phyloP scores from a whole-genome alignment of 2,888 invertebrate genomes.

The Pristionchus exspectatus region DNA sequence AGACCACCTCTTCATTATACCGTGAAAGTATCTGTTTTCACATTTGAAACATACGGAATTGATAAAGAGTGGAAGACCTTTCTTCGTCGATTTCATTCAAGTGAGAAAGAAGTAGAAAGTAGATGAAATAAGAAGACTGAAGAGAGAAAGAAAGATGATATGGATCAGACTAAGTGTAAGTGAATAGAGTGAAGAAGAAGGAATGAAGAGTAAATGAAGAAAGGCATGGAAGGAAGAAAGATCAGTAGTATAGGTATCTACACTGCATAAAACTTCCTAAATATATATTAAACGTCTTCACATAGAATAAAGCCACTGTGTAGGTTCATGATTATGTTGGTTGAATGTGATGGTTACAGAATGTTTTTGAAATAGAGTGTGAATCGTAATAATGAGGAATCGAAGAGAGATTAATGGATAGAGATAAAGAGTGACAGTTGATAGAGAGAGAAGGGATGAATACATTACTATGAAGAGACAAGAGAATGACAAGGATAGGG shows the following conservation, averaged over 20 bases:
- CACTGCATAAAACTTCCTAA: too few relatives aligned
- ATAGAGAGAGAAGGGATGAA: slow-evolving; percentile 6
- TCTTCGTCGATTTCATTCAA: background rate
- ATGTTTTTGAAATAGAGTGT: background rate
- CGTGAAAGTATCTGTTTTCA: background rate
- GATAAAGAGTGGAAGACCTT: background rate
- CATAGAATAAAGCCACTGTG: background rate
- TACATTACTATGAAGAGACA: slow-evolving; percentile 22
- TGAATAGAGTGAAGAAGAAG: background rate
- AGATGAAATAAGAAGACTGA: slow-evolving; percentile 26
- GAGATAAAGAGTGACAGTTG: slow-evolving; percentile 31
- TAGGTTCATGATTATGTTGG: too few relatives aligned
- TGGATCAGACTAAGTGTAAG: slow-evolving; percentile 26
- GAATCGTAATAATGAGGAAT: background rate
- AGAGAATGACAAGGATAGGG: slow-evolving; percentile 33
- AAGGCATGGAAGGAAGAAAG: background rate
- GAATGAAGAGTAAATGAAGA: background rate
- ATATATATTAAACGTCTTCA: background rate
- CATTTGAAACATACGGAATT: background rate
- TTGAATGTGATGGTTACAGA: background rate
- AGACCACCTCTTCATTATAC: background rate
- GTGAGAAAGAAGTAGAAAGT: slow-evolving; percentile 38
- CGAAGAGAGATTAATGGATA: background rate
- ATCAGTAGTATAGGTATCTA: background rate
- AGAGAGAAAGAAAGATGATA: slow-evolving; percentile 43